A percentile compares a stretch with the other conserved stretches of the same genome.
phyloP scores from a whole-genome alignment of 2,797 vertebrate species.

The Xiphorhynchus erythropygius region DNA sequence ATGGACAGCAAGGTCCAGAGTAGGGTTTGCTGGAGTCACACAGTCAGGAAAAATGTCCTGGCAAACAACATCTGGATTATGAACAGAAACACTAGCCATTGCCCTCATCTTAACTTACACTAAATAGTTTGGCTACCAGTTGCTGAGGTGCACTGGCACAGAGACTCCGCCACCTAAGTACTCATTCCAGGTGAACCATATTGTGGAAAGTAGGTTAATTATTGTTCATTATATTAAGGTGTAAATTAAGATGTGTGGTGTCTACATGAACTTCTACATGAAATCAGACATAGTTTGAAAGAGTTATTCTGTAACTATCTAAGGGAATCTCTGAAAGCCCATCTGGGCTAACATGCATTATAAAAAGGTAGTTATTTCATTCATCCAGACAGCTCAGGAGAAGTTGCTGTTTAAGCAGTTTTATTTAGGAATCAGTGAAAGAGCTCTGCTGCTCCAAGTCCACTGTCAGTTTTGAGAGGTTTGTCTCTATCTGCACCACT shows the following conservation, averaged over 20 bases:
- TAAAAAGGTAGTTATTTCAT: neutral
- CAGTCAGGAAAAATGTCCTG: neutral
- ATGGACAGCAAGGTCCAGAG: neutral
- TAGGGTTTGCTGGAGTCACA: neutral
- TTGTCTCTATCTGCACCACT: neutral
- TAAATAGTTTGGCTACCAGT: neutral
- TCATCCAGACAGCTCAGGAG: neutral
- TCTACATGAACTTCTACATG: neutral
- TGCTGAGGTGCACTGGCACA: neutral
- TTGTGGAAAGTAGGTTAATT: neutral
- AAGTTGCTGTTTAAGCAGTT: neutral
- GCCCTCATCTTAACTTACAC: neutral
- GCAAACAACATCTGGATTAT: neutral
- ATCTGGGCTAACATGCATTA: neutral
- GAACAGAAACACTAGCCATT: neutral
- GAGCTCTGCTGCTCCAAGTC: neutral
- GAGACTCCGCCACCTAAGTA: neutral
- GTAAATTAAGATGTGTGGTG: neutral
- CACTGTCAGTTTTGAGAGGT: neutral
- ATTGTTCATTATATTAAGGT: neutral
- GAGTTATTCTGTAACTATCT: neutral
- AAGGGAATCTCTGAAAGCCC: neutral
- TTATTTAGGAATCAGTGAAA: neutral
- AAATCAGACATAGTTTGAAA: neutral
- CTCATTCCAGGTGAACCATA: neutral